Conservation (phyloP, 2,113 vertebrate genomes). For the Rattus rattus region DNA sequence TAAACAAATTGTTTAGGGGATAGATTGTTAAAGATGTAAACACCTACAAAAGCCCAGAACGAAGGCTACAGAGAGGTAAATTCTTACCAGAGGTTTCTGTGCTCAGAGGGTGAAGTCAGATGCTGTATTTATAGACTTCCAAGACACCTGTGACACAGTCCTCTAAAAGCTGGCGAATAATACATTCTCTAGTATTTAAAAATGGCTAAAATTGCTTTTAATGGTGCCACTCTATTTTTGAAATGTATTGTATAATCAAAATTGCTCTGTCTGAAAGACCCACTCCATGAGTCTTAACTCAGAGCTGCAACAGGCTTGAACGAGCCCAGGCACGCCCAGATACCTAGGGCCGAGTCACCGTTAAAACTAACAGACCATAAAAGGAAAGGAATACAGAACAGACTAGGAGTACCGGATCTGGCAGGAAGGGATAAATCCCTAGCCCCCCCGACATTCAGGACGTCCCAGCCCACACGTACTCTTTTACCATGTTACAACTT, state of each 20-base stretch:
- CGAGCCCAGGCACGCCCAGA: too few relatives aligned
- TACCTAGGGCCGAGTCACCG: too few relatives aligned
- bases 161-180: neutral
- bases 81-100: neutral
- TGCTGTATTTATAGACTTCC: neutral
- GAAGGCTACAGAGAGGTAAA: neutral
- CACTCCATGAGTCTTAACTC: too few relatives aligned
- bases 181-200: neutral
- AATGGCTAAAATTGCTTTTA: neutral
- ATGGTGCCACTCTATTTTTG: neutral
- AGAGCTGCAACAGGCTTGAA: too few relatives aligned
- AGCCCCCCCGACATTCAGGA: too few relatives aligned
- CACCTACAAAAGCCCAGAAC: neutral
- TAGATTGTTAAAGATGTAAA: neutral
- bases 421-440: too few relatives aligned
- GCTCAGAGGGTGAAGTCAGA: accelerated
- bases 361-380: too few relatives aligned
- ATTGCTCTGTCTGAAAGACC: too few relatives aligned
- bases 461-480: too few relatives aligned
- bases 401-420: too few relatives aligned
- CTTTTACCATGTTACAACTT: too few relatives aligned
- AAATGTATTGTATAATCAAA: neutral
- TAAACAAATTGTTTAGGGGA: constrained; percentile 22
- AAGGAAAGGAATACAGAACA: too few relatives aligned
- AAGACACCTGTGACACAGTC: neutral